phyloP scores from a whole-genome alignment of 2,113 vertebrate species.

The Tympanuchus pallidicinctus region DNA sequence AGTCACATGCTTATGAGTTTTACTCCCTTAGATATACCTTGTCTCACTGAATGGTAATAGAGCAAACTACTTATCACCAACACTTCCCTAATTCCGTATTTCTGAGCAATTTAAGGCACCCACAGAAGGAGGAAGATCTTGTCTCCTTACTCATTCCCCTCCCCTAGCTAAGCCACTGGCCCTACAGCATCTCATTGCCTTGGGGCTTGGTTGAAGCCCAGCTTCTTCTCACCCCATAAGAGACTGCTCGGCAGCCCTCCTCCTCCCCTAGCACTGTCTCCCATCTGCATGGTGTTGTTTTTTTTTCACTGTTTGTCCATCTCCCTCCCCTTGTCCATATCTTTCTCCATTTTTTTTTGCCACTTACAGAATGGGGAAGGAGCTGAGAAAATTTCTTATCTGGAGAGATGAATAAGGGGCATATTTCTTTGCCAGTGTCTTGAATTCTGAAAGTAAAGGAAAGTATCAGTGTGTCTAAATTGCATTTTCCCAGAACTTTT shows the following conservation, averaged over 20 bases:
- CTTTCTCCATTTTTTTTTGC: not conserved
- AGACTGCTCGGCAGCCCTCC: not conserved
- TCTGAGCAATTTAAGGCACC: not conserved
- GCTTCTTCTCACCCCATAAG: not conserved
- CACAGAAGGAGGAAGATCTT: not conserved
- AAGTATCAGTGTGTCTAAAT: not conserved
- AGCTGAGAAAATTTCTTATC: not conserved
- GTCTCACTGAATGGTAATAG: not conserved
- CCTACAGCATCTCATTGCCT: rapidly evolving
- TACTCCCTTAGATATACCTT: not conserved
- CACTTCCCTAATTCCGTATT: not conserved
- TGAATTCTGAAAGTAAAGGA: not conserved
- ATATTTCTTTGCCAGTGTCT: not conserved
- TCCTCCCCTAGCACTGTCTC: rapidly evolving
- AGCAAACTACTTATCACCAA: not conserved
- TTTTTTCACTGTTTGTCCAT: not conserved
- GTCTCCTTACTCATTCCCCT: not conserved
- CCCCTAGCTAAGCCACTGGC: not conserved
- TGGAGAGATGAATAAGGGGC: not conserved
- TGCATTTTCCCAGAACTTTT: not conserved
- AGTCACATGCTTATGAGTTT: rapidly evolving
- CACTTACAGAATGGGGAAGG: not conserved
- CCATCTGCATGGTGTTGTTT: rapidly evolving
- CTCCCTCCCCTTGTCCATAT: rapidly evolving
- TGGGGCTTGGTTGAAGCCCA: not conserved